Conservation (phyloP, 2,113 vertebrate genomes). For the Paratilapia polleni region DNA sequence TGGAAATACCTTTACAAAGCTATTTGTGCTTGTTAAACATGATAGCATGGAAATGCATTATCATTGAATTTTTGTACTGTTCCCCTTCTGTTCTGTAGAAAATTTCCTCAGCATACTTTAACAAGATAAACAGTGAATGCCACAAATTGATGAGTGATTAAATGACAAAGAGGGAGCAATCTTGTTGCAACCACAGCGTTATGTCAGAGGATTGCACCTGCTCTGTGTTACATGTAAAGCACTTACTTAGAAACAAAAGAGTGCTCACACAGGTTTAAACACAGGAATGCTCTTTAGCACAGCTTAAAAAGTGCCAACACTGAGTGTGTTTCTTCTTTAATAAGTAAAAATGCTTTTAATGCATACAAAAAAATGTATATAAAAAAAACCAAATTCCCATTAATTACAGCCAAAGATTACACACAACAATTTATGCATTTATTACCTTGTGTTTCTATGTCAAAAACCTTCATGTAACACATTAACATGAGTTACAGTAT, state of each 20-base stretch:
- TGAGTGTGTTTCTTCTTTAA: not conserved
- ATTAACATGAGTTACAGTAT: not conserved
- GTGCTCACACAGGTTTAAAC: not conserved
- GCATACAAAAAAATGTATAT: not conserved
- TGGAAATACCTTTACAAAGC: not conserved
- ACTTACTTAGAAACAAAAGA: not conserved
- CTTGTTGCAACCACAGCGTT: not conserved
- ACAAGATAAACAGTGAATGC: conserved; percentile 17
- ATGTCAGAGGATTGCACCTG: conserved; percentile 8
- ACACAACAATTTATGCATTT: not conserved
- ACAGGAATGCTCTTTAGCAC: not conserved
- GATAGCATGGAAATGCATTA: too few relatives aligned
- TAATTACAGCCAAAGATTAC: not conserved
- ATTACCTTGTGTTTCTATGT: not conserved
- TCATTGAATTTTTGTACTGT: not conserved
- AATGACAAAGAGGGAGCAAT: not conserved
- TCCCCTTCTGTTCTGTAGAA: not conserved
- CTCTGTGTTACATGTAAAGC: not conserved
- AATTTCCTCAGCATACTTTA: not conserved
- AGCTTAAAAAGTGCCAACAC: not conserved
- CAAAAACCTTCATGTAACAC: not conserved
- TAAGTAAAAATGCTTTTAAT: not conserved
- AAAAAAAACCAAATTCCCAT: not conserved
- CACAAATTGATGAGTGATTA: not conserved
- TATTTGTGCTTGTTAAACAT: not conserved